Base-by-base conservation (phyloP, 2,888 invertebrate genomes). In the Drosophila prostipennis region DNA sequence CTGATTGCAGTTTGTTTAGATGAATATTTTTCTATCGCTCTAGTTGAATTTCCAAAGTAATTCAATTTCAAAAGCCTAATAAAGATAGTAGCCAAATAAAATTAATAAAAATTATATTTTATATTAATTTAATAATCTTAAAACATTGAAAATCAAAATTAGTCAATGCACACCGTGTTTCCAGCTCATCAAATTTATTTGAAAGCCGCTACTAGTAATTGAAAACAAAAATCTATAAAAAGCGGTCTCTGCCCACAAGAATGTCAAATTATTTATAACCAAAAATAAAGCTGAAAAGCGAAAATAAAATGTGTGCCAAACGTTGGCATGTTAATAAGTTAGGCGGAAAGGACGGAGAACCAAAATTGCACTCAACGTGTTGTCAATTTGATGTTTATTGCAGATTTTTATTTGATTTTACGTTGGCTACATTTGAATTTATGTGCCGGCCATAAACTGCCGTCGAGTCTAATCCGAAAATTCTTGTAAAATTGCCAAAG, bases 351-450 rank as follows among this genome's bases (percentile, higher is more conserved):
- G 40, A 40, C 51, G 7, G 23, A 29, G 29, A 14, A 26, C 5
- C 42, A 23, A 46, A 46, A 69, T 58, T 78, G 60, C 57, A 37
- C 56, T 49, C 60, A 83, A 78, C 74, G 76, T 81, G 77, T 77
- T 82, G 82, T 82, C 87, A 81, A 83, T 83, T 86, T 87, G 69
- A 81, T 77, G 77, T 82, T 82, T 87, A 87, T 84, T 79, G 79
- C 82, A 79, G 75, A 81, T 75, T 84, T 87, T 82, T 72, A 87
- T 82, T 82, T 82, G 85, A 87, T 85, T 82, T 84, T 72, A 80
- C 87, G 76, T 36, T 67, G 32, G 68, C 60, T 69, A 52, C 77
- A 78, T 82, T 84, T 84, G 82, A 87, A 87, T 87, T 82, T 82
- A 82, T 82, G 73, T 67, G 58, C 70, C 16, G 40, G 80, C 74